Base-by-base conservation (phyloP, 2,797 vertebrate genomes). In the Chloroceryle amazona region DNA sequence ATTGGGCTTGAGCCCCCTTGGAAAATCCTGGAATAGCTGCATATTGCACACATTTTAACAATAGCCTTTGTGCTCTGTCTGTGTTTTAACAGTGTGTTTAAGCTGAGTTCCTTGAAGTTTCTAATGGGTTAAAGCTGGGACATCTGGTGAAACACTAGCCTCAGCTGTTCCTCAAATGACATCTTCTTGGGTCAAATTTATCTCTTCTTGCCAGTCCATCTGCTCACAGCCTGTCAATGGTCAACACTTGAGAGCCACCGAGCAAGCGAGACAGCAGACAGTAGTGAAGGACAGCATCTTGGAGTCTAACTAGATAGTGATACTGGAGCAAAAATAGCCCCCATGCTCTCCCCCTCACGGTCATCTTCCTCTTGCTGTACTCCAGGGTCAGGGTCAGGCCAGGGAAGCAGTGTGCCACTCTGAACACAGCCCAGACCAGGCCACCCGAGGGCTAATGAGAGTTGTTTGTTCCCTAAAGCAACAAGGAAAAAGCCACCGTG, bases 91-190 rank as follows among this genome's bases (percentile, higher is more conserved):
- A 0, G 49, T 21, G 4, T 52, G 75, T 90, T 92, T 90, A 60
- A 95, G 81, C 70, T 76, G 46, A 92, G 97, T 95, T 97, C 95
- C 87, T 95, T 97, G 96, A 97, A 97, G 97, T 81, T 86, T 86
- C 70, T 96, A 95, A 98, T 97, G 98, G 98, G 98, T 99, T 98
- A 99, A 98, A 81, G 95, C 91, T 92, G 76, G 91, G 99, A 99
- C 99, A 99, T 99, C 99, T 99, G 99, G 98, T 99, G 99, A 99
- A 99, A 99, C 94, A 97, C 97, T 98, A 99, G 97, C 98, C 98
- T 97, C 98, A 99, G 99, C 99, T 99, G 99, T 99, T 98, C 96
- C 98, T 98, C 94, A 98, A 97, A 97, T 99, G 98, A 99, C 98
- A 98, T 98, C 98, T 98, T 98, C 96, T 98, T 97, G 98, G 97